Conservation (phyloP, 1,140 invertebrate genomes). For the Wiebesia pumilae region DNA sequence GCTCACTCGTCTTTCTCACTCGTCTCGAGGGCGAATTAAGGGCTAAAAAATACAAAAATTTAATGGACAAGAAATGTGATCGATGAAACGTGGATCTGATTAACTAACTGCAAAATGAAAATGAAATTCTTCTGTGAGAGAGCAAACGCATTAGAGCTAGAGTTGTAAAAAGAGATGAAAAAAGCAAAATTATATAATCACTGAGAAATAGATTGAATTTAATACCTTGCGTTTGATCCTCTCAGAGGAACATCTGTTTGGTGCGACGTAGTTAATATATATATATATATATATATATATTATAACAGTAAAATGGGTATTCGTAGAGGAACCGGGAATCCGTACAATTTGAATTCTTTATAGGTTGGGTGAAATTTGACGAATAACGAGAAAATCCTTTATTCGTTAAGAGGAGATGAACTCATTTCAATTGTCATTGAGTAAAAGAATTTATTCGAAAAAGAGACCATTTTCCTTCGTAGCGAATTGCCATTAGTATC, state of each 20-base stretch:
- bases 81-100: slow-evolving; percentile 24
- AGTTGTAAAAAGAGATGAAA: not conserved
- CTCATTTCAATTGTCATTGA: too few relatives aligned
- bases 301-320: not conserved
- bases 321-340: not conserved
- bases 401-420: too few relatives aligned
- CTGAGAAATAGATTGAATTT: not conserved
- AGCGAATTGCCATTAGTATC: too few relatives aligned
- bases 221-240: not conserved
- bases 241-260: not conserved
- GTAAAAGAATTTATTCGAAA: too few relatives aligned
- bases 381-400: too few relatives aligned
- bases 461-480: too few relatives aligned
- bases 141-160: not conserved
- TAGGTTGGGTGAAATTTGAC: not conserved
- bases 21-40: not conserved
- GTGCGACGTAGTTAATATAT: too few relatives aligned
- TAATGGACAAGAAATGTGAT: slow-evolving; percentile 13
- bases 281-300: too few relatives aligned
- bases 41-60: not conserved
- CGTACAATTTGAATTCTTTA: not conserved
- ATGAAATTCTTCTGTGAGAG: not conserved
- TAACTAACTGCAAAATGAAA: not conserved
- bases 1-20: too few relatives aligned
- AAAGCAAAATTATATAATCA: not conserved